Evolutionary conservation across 2,113 vertebrate genomes (phyloP).

Genomic region (Dipodomys stephensi): DNA sequence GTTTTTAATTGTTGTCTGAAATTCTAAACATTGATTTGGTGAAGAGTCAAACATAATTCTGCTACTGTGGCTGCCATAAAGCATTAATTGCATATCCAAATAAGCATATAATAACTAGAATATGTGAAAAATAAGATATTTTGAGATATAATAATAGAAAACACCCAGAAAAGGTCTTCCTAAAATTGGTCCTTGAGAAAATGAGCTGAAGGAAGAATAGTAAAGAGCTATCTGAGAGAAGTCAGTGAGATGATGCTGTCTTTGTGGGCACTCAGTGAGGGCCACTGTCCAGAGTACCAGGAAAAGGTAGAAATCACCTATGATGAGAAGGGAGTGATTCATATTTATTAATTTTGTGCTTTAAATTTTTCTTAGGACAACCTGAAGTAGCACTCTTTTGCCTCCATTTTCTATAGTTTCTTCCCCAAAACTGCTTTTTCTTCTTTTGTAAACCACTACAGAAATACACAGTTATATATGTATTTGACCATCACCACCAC

Average conservation of each 20-base stretch:
- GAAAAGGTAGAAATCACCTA: neutral
- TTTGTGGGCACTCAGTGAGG: neutral
- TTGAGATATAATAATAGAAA: neutral
- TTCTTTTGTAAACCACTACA: conserved; percentile 5
- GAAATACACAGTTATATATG: neutral
- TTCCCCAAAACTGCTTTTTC: neutral
- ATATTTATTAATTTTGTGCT: neutral
- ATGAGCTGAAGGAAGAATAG: neutral
- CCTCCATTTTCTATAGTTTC: neutral
- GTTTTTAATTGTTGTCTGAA: conserved; percentile 24
- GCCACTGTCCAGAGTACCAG: too few relatives aligned
- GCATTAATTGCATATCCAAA: neutral
- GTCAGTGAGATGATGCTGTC: neutral
- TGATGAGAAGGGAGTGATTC: neutral
- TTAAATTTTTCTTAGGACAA: neutral
- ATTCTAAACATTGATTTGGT: neutral
- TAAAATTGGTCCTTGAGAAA: neutral
- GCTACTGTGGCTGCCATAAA: neutral
- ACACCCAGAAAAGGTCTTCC: neutral
- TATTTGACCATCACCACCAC: neutral
- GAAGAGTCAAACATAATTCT: neutral
- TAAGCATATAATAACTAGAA: neutral
- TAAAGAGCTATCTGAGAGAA: neutral
- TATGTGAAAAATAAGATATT: conserved; percentile 5
- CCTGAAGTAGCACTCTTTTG: neutral